A percentile compares a stretch with the other conserved stretches of the same genome.
phyloP scores from a whole-genome alignment of 2,797 vertebrate genomes.

The Luscinia megarhynchos region DNA sequence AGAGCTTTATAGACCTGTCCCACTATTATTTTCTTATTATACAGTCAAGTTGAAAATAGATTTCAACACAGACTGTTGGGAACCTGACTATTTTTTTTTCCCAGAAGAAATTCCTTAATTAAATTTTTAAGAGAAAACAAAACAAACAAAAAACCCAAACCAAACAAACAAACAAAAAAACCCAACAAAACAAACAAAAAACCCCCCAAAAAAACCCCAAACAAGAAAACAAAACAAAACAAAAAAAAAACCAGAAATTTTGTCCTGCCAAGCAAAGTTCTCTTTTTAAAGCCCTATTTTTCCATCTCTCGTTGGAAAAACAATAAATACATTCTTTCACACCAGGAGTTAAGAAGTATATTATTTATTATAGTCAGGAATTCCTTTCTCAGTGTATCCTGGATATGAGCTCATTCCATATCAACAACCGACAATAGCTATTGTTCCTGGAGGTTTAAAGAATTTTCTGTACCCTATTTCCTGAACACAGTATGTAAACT shows the following conservation, averaged over 20 bases:
- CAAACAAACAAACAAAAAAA: no score
- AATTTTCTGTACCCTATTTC: constrained; percentile 83
- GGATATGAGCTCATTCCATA: constrained; percentile 85
- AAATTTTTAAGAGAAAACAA: not conserved
- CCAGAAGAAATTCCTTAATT: constrained; percentile 13
- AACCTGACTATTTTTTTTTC: not conserved
- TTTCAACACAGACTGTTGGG: constrained; percentile 7
- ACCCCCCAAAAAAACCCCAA: no score
- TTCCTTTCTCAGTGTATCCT: constrained; percentile 63
- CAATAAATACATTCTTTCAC: constrained; percentile 52
- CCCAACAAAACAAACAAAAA: no score
- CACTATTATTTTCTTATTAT: constrained; percentile 22
- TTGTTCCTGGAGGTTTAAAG: constrained; percentile 81
- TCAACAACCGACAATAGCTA: constrained; percentile 81
- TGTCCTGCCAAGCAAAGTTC: not conserved
- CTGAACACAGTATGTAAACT: constrained; percentile 77
- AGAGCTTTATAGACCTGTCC: constrained; percentile 23
- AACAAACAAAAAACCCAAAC: not conserved
- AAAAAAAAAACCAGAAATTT: not conserved
- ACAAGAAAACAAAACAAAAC: not conserved
- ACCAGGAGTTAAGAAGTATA: constrained; percentile 75
- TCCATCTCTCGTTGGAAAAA: constrained; percentile 21
- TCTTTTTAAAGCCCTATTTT: constrained; percentile 16
- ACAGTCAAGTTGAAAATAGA: constrained; percentile 14
- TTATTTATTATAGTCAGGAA: constrained; percentile 77